Conservation (phyloP, 2,888 invertebrate species). For the Leptura quadrifasciata region DNA sequence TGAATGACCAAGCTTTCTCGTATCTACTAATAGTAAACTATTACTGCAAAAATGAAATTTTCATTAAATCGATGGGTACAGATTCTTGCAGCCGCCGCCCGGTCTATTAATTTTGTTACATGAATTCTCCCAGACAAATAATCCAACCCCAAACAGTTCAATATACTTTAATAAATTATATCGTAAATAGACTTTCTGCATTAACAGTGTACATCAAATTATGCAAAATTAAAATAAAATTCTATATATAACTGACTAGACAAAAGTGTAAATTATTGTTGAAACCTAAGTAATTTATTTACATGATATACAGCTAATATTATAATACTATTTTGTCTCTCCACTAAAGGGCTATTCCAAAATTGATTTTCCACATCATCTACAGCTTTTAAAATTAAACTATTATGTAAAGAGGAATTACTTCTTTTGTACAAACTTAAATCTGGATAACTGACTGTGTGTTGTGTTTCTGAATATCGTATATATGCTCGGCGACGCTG, state of each 20-base stretch:
- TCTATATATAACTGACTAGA: slow-evolving; percentile 36
- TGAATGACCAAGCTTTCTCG: no score
- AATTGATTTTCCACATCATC: slow-evolving; percentile 66
- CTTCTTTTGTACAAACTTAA: not conserved
- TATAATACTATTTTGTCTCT: slow-evolving; percentile 63
- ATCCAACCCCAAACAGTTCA: slow-evolving; percentile 5
- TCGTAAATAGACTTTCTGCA: not conserved
- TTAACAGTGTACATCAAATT: slow-evolving; percentile 5
- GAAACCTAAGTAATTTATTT: slow-evolving; percentile 57
- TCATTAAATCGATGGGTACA: no score
- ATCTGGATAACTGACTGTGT: slow-evolving; percentile 9
- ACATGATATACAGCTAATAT: slow-evolving; percentile 66
- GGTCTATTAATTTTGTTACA: no score
- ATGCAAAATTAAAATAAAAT: slow-evolving; percentile 13
- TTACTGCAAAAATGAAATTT: no score
- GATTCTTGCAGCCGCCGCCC: no score
- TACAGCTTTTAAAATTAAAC: slow-evolving; percentile 64
- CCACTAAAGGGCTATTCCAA: slow-evolving; percentile 57
- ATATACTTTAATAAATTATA: slow-evolving; percentile 7
- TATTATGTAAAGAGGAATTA: slow-evolving; percentile 30
- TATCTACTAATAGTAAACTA: no score
- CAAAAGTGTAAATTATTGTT: slow-evolving; percentile 15
- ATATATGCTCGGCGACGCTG: no score
- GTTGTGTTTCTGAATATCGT: no score
- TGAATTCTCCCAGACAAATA: not conserved